phyloP scores from a whole-genome alignment of 1,140 invertebrate species.

The Euura saliciscinereae region DNA sequence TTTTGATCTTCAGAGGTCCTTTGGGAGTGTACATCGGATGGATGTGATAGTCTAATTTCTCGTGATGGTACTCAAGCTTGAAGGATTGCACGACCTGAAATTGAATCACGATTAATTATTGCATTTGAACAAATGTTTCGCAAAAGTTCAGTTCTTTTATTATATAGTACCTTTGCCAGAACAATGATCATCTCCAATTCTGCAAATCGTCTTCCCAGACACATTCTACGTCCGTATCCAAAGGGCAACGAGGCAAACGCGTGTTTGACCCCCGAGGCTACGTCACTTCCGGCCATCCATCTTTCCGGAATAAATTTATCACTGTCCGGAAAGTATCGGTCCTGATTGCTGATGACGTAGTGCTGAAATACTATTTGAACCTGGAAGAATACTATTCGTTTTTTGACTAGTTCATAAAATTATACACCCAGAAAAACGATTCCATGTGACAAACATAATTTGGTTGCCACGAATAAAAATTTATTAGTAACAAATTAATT shows the following conservation, averaged over 20 bases:
- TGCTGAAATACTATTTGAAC: conserved; percentile 82
- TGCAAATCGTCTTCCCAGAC: conserved; percentile 80
- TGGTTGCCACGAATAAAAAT: neutral
- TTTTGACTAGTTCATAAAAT: neutral
- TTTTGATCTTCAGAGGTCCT: conserved; percentile 68
- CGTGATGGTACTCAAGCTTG: conserved; percentile 69
- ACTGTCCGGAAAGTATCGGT: conserved; percentile 73
- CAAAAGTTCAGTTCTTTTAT: neutral
- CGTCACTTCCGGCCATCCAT: conserved; percentile 66
- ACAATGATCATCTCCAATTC: conserved; percentile 80
- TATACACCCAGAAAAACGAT: conserved; percentile 2
- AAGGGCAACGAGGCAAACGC: conserved; percentile 82
- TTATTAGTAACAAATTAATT: conserved; percentile 13
- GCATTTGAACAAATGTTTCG: neutral
- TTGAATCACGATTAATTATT: conserved; percentile 18
- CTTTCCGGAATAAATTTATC: conserved; percentile 76
- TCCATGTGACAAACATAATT: neutral
- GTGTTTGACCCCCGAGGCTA: conserved; percentile 60
- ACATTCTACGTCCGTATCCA: conserved; percentile 82
- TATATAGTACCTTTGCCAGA: conserved; percentile 66
- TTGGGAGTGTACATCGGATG: conserved; percentile 79
- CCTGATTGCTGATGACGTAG: conserved; percentile 78
- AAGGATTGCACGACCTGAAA: conserved; percentile 73
- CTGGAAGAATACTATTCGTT: conserved; percentile 55
- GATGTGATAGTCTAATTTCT: conserved; percentile 70